Evolutionary conservation across 2,888 invertebrate species (phyloP), one percentile per base, ranked within the genome.

Genomic region (Anorthoa munda): DNA sequence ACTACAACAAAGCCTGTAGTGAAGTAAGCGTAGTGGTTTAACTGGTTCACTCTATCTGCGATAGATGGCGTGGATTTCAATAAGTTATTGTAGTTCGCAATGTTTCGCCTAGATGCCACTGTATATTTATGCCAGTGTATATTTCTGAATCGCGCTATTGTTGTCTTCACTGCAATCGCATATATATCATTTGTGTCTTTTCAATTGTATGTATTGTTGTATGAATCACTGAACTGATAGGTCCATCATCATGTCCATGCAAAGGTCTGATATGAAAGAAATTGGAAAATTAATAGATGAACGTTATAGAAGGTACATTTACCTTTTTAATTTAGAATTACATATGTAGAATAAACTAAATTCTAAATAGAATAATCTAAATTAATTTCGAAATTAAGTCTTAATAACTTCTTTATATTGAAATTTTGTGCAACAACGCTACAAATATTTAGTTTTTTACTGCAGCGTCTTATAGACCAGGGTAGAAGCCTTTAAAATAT

Each of bases 241-340:
- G 17, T 23, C 18, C n/a, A 48, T 4, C 1, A 55, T n/a, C 1
- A 77, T 78, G 75, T 66, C 69, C 17, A 26, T 51, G 45, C 66
- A 55, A 4, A 48, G 46, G 50, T 23, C 31, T 13, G 67, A 71
- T 9, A 56, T 84, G 11, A 84, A 79, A 65, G 66, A 83, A 13
- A 61, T 91, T 51, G 83, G 88, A 5, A 81, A 81, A 66, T 75
- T 90, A 15, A 77, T 91, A 46, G 89, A 91, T 70, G 64, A 70
- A 23, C 83, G 88, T 70, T 76, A 64, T 26, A 75, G 88, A 76
- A 88, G 90, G 90, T 90, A 78, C 46, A n/a, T 26, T 5, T n/a
- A n/a, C n/a, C n/a, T n/a, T n/a, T n/a, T n/a, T n/a, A n/a, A n/a
- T n/a, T n/a, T n/a, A n/a, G n/a, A 18, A 39, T 39, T 39, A 39